A percentile compares a stretch with the other conserved stretches of the same genome.
These are phyloP conservation scores for Progne subis DNA, from an alignment of 2,113 vertebrate genomes.

Conservation along the genomic window DNA sequence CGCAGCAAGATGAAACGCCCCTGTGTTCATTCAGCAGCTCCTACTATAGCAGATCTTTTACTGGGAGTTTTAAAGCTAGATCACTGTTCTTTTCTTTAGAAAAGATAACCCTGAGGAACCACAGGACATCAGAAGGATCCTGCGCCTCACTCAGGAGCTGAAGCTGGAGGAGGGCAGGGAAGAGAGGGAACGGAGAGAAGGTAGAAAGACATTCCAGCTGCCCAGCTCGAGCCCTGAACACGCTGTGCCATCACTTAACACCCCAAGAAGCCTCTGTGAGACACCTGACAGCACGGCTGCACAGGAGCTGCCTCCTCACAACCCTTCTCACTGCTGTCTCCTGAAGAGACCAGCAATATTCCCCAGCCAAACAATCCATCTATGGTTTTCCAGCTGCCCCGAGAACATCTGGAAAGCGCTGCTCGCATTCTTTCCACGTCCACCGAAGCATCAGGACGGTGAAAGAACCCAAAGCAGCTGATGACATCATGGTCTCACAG, in stretches of 20 bases:
- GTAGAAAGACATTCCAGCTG: background rate
- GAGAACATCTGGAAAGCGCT: constrained; percentile 69
- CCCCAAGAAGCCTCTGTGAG: background rate
- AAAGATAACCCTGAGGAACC: background rate
- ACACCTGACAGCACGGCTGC: background rate
- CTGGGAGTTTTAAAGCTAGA: background rate
- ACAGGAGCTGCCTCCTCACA: background rate
- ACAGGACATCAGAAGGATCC: background rate
- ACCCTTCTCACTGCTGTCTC: background rate
- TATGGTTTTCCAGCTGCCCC: constrained; percentile 58
- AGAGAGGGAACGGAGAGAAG: background rate
- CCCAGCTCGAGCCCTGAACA: background rate
- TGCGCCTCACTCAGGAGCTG: background rate
- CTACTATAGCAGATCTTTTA: background rate
- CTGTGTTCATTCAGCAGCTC: background rate
- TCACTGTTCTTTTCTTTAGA: background rate
- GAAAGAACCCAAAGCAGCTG: constrained; percentile 44
- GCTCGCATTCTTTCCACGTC: constrained; percentile 65
- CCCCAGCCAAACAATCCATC: constrained; percentile 42
- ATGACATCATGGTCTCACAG: constrained; percentile 66
- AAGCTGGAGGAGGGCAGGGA: background rate
- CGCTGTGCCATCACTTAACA: background rate
- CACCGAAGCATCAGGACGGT: constrained; percentile 46
- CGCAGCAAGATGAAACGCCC: background rate
- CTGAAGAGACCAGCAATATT: background rate